Base-by-base conservation (phyloP, 2,797 vertebrate genomes). In the Acridotheres tristis region DNA sequence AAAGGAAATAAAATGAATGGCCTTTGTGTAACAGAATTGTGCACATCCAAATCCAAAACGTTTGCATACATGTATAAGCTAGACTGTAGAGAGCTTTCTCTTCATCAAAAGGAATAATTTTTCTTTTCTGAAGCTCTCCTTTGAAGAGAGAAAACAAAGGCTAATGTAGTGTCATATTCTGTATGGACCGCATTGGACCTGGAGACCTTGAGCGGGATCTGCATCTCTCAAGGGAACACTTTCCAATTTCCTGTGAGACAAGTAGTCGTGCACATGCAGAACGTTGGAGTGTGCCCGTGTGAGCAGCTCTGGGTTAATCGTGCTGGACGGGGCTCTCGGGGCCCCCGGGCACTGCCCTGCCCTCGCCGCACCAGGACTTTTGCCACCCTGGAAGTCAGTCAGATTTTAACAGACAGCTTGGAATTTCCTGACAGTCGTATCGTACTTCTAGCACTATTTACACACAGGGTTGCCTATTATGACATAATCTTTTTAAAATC, bases 341-440 rank as follows among this genome's bases (percentile, higher is more conserved):
- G 12, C 11, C 18, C 14, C 43, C 19, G 27, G 6, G 7, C 18
- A 66, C 10, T 4, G 3, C 6, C 69, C 13, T 17, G 14, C 22
- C 10, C 15, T 36, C 4, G 0, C 7, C 1, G 6, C 4, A 5
- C 2, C 27, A 47, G 26, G 61, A 30, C 5, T 10, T 26, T 8
- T 4, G 9, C 30, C 17, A 43, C 20, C 23, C 23, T 40, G 57
- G 42, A 38, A 80, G 22, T 32, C 0, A 5, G 16, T 71, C 34
- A 40, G 26, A 20, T 73, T 88, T 75, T 78, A 67, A 48, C 7
- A 18, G 77, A 40, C 4, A 45, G 6, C 42, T 36, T 51, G 34
- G 14, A 40, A 36, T 59, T 47, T 81, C 82, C 32, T 77, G 22
- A 54, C 18, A 68, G 32, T 25, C 13, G 10, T 71, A 43, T 11